Evolutionary conservation across 2,797 vertebrate species (phyloP).

Genomic region (Gymnodraco acuticeps): DNA sequence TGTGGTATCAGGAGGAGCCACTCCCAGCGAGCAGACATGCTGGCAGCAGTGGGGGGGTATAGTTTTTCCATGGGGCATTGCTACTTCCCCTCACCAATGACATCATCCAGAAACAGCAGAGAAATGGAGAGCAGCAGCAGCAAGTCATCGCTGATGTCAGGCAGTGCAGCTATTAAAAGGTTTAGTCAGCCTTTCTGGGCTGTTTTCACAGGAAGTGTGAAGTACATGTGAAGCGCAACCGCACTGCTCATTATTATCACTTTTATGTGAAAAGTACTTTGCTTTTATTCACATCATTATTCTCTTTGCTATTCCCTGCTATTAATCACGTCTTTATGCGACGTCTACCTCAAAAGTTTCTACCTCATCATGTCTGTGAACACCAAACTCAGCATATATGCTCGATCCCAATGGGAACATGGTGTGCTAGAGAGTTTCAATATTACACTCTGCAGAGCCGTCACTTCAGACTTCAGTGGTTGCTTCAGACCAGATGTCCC

Average conservation of each 20-base stretch:
- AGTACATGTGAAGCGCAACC: conserved; percentile 41
- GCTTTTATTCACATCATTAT: conserved; percentile 58
- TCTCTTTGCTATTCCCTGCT: conserved; percentile 30
- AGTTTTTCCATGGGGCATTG: conserved; percentile 67
- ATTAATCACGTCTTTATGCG: conserved; percentile 65
- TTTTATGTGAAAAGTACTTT: conserved; percentile 37
- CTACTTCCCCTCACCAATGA: conserved; percentile 68
- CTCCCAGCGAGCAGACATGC: conserved; percentile 74
- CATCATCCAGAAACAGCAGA: conserved; percentile 60
- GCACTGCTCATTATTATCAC: conserved; percentile 46
- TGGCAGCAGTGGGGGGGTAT: conserved; percentile 71
- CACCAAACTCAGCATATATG: conserved; percentile 69
- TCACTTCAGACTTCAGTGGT: conserved; percentile 63
- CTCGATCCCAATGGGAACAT: conserved; percentile 50
- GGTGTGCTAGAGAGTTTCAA: conserved; percentile 47
- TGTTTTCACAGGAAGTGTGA: conserved; percentile 25
- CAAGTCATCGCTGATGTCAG: conserved; percentile 64
- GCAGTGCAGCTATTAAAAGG: conserved; percentile 48
- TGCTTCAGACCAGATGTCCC: conserved; percentile 70
- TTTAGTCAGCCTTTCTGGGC: conserved; percentile 58
- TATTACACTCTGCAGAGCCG: conserved; percentile 62
- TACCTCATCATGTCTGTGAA: conserved; percentile 62
- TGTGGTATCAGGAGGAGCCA: conserved; percentile 70
- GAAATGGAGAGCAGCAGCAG: conserved; percentile 30
- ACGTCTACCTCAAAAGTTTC: conserved; percentile 60